Evolutionary conservation across 2,888 invertebrate genomes (phyloP).

Genomic region (Thumatha senex): DNA sequence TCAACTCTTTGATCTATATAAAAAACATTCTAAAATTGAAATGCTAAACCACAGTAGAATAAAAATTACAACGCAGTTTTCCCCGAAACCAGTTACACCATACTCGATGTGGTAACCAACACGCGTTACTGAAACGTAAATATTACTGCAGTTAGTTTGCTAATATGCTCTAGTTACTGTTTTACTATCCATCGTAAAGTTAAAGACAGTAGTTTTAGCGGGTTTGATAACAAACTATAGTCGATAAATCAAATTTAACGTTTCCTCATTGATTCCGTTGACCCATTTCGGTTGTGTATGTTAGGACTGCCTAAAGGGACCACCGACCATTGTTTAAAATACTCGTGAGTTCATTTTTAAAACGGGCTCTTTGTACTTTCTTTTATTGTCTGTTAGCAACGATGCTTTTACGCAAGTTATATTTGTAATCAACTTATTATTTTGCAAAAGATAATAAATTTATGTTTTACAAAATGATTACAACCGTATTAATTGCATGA

Average conservation of each 20-base stretch:
- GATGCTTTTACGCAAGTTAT: no score
- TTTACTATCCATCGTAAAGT: constrained; percentile 55
- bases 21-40: no score
- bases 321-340: constrained; percentile 14
- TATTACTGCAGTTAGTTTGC: constrained; percentile 19
- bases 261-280: constrained; percentile 63
- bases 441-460: background rate
- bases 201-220: constrained; percentile 49
- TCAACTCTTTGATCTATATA: no score
- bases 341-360: constrained; percentile 9
- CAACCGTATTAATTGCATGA: no score
- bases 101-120: constrained; percentile 14
- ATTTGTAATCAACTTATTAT: no score
- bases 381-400: background rate
- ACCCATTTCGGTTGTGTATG: constrained; percentile 34
- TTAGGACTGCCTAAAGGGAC: constrained; percentile 9
- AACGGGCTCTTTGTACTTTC: background rate
- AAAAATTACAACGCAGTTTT: constrained; percentile 11
- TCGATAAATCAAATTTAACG: constrained; percentile 56
- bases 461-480: background rate
- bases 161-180: constrained; percentile 34
- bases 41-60: no score
- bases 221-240: constrained; percentile 49
- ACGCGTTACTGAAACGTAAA: constrained; percentile 13
- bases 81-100: constrained; percentile 18